Percentiles rank a stretch among this genome's conserved stretches.
Conservation (phyloP, 2,797 vertebrate genomes). For the Oceanodroma leucorhoa region DNA sequence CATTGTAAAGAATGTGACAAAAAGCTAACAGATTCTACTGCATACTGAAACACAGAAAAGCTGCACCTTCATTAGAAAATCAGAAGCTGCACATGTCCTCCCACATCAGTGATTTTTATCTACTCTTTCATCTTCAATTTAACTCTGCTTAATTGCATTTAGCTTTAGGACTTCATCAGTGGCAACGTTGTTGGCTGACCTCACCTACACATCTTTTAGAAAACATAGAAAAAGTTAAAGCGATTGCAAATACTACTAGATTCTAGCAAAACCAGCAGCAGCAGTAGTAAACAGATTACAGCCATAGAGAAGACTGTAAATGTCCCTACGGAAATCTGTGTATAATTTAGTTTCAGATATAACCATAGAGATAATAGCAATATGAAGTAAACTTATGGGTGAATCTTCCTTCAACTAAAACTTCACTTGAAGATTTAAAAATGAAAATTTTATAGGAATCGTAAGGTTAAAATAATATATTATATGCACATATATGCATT, state of each 20-base stretch:
- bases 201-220: neutral
- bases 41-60: neutral
- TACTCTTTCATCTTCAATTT: conserved; percentile 34
- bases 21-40: neutral
- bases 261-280: neutral
- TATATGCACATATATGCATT: neutral
- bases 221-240: conserved; percentile 5
- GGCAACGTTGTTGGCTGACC: neutral
- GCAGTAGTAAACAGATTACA: neutral
- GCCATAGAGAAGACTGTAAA: neutral
- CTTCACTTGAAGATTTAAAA: conserved; percentile 18
- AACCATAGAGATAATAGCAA: neutral
- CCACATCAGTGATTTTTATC: conserved; percentile 42
- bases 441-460: conserved; percentile 17
- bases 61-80: conserved; percentile 20
- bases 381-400: neutral
- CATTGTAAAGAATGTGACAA: neutral
- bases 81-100: neutral
- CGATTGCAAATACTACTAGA: neutral
- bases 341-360: conserved; percentile 33
- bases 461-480: neutral
- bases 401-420: neutral
- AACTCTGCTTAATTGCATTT: conserved; percentile 29
- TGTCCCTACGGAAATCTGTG: conserved; percentile 11
- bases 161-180: conserved; percentile 16